Evolutionary conservation across 1,140 invertebrate genomes (phyloP), one percentile per base, ranked within the genome.

Genomic region (Linepithema humile): DNA sequence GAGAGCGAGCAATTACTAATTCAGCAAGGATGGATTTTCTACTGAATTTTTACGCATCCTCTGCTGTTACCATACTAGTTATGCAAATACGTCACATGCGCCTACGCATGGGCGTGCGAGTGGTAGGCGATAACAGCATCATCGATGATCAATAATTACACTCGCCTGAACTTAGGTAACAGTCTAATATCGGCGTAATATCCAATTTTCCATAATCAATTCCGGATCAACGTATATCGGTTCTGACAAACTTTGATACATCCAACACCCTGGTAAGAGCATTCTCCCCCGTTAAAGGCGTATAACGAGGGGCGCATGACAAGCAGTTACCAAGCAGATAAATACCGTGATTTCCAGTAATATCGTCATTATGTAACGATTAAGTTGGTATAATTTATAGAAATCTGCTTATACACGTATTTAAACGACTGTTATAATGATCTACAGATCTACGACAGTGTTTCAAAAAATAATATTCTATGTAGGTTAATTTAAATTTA

Each of bases 191-290:
- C 83, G 53, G 48, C 29, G 43, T 64, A 40, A 70, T 57, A 77
- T 73, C 29, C 75, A 75, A 80, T 87, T 80, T 88, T 70, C 85
- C 82, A 82, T 80, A 80, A 80, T 69, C 75, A 80, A 70, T 80
- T 80, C 64, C 50, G 64, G 75, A 80, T 80, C 75, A 80, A 43
- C 64, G 48, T 80, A 15, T 69, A 80, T 57, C 75, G 64, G n/a
- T 43, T 55, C 75, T 80, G 64, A 80, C 64, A 32, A 80, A 80
- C 75, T 80, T 80, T 55, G 64, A 80, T 70, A 55, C 75, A 80
- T 55, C 62, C 45, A 23, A 69, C 75, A 3, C 35, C 48, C 75
- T 69, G n/a, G 35, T 40, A 55, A 57, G 64, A 69, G 64, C 64
- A 55, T 70, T 69, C 35, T 26, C 74, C 15, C 15, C 35, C 35